A percentile compares a stretch with the other conserved stretches of the same genome.
Evolutionary conservation across 2,888 invertebrate genomes (phyloP).

Genomic region (Hydraecia micacea): DNA sequence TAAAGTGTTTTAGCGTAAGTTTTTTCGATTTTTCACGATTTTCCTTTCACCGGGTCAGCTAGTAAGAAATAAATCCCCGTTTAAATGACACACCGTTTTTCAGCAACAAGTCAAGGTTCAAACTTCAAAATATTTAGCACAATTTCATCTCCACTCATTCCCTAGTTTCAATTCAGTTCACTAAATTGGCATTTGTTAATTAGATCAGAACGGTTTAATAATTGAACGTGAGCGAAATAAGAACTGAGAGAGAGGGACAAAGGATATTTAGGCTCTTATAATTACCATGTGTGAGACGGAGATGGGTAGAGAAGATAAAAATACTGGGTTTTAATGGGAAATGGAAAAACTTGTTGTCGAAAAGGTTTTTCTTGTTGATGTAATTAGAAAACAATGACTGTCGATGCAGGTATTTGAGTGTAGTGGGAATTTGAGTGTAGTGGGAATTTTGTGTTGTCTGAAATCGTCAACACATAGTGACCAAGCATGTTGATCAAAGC

Average conservation of each 20-base stretch:
- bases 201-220: constrained; percentile 80
- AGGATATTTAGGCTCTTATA: constrained; percentile 44
- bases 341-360: constrained; percentile 7
- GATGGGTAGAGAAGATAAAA: constrained; percentile 36
- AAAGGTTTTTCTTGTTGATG: constrained; percentile 44
- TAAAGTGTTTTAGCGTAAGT: too few species aligned
- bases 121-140: not conserved
- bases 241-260: constrained; percentile 54
- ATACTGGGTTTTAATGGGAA: constrained; percentile 24
- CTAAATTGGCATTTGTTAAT: constrained; percentile 81
- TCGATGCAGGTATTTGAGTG: not conserved
- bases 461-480: not conserved
- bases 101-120: not conserved
- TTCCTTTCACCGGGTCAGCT: too few species aligned
- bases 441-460: too few species aligned
- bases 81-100: not conserved
- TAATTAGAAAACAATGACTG: not conserved
- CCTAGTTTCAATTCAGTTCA: constrained; percentile 69
- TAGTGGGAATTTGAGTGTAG: too few species aligned
- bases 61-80: too few species aligned
- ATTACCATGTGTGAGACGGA: constrained; percentile 42
- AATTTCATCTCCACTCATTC: constrained; percentile 56
- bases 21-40: too few species aligned
- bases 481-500: not conserved
- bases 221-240: constrained; percentile 69